Conservation (phyloP, 30 jellyfish, hydroid and myxozoan genomes). For the Euphysa ruthae region DNA sequence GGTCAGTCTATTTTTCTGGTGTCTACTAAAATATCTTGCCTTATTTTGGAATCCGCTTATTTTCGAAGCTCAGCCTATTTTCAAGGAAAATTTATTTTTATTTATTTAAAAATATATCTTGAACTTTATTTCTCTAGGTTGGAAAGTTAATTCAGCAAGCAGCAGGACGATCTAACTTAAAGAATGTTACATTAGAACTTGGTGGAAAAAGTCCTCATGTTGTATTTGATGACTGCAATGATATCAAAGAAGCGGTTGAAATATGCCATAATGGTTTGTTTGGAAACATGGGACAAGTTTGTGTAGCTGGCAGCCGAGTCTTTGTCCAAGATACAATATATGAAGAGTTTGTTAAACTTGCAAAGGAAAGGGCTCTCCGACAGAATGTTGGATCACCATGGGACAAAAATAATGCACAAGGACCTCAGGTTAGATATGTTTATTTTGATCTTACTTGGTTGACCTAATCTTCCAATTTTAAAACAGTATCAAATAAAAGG, state of each 20-base stretch:
- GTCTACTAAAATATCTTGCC: background rate
- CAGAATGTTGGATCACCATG: conserved; percentile 72
- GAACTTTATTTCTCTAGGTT: conserved; percentile 24
- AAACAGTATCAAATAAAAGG: no score
- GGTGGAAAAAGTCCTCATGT: conserved; percentile 61
- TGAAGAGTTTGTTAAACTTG: conserved; percentile 73
- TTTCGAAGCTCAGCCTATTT: conserved; percentile 48
- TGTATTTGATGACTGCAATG: conserved; percentile 62
- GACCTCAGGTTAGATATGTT: conserved; percentile 96
- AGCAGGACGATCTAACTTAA: conserved; percentile 75
- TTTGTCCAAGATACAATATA: conserved; percentile 79
- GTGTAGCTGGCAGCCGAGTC: conserved; percentile 83
- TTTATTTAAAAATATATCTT: no score
- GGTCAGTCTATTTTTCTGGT: background rate
- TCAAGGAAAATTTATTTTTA: no score
- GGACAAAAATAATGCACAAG: conserved; percentile 53
- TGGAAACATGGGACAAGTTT: conserved; percentile 88
- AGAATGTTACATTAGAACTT: conserved; percentile 53
- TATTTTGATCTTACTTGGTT: no score
- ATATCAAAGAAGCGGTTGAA: conserved; percentile 80
- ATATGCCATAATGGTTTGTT: conserved; percentile 67
- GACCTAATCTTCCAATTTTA: no score
- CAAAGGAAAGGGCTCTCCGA: conserved; percentile 51
- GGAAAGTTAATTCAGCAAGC: conserved; percentile 78
- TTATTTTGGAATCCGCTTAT: background rate